Conservation (phyloP, 2,888 invertebrate species). For the Biston stratarius region DNA sequence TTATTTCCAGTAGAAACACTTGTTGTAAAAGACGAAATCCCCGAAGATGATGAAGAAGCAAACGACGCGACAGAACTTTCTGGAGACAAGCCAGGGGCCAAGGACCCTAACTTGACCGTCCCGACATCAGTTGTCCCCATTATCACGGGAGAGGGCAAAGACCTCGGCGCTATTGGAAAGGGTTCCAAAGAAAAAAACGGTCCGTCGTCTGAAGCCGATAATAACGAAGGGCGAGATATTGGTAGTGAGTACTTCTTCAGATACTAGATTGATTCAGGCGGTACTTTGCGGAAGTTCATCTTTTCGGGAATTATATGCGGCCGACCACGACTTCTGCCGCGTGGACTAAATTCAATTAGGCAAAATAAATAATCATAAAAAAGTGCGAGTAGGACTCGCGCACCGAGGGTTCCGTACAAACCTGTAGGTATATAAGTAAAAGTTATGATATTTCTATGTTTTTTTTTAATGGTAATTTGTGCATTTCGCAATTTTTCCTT, state of each 20-base stretch:
- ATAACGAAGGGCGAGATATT: slow-evolving; percentile 52
- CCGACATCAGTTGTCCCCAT: slow-evolving; percentile 11
- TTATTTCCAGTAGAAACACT: slow-evolving; percentile 4
- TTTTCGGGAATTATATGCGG: too few relatives aligned
- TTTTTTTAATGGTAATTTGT: too few relatives aligned
- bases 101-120: neutral
- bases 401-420: too few relatives aligned
- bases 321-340: too few relatives aligned
- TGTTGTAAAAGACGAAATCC: neutral
- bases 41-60: neutral
- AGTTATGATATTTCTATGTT: too few relatives aligned
- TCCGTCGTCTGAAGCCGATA: slow-evolving; percentile 8
- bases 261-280: neutral
- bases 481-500: too few relatives aligned
- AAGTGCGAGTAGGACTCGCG: too few relatives aligned
- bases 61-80: neutral
- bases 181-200: neutral
- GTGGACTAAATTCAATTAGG: too few relatives aligned
- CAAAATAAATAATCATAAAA: too few relatives aligned
- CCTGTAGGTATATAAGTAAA: too few relatives aligned
- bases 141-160: neutral
- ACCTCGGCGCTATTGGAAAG: neutral
- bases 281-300: too few relatives aligned
- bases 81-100: neutral
- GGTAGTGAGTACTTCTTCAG: slow-evolving; percentile 52